phyloP scores from a whole-genome alignment of 2,113 vertebrate genomes.

The Nothobranchius kuhntae region DNA sequence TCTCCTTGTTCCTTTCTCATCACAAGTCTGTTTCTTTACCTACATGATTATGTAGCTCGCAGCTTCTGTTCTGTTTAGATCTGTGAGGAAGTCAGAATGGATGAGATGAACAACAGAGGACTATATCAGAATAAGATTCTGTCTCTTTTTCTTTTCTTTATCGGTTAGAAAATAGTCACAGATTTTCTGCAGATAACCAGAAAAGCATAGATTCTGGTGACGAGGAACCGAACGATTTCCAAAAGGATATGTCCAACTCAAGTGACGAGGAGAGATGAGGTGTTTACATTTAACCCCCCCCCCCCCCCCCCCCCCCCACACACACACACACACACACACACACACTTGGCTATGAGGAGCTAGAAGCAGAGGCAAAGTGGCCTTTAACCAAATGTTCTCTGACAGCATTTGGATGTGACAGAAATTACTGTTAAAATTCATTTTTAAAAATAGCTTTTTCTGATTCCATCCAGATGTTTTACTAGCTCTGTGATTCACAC shows the following conservation, averaged over 20 bases:
- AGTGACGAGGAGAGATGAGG: conserved; percentile 42
- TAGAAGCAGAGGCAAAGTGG: conserved; percentile 37
- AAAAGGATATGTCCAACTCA: conserved; percentile 47
- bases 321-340: too few relatives aligned
- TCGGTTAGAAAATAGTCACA: neutral
- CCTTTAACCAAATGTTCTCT: conserved; percentile 45
- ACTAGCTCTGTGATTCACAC: too few relatives aligned
- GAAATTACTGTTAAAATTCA: neutral
- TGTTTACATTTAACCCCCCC: conserved; percentile 70
- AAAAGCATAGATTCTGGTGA: neutral
- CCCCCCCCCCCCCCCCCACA: conserved; percentile 17
- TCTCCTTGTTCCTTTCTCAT: conserved; percentile 1
- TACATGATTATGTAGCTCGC: too few relatives aligned
- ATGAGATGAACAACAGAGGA: too few relatives aligned
- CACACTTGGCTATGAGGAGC: conserved; percentile 45
- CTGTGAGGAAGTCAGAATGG: too few relatives aligned
- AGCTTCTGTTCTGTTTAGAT: too few relatives aligned
- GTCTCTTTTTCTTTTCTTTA: neutral
- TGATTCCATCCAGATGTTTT: too few relatives aligned
- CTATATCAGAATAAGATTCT: neutral
- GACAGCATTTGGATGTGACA: conserved; percentile 27
- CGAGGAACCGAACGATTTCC: conserved; percentile 2
- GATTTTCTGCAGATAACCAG: too few relatives aligned
- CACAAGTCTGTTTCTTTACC: neutral
- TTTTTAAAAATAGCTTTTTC: neutral